These are phyloP conservation scores for Strix aluco DNA, from an alignment of 2,113 vertebrate genomes.

Conservation along the genomic window DNA sequence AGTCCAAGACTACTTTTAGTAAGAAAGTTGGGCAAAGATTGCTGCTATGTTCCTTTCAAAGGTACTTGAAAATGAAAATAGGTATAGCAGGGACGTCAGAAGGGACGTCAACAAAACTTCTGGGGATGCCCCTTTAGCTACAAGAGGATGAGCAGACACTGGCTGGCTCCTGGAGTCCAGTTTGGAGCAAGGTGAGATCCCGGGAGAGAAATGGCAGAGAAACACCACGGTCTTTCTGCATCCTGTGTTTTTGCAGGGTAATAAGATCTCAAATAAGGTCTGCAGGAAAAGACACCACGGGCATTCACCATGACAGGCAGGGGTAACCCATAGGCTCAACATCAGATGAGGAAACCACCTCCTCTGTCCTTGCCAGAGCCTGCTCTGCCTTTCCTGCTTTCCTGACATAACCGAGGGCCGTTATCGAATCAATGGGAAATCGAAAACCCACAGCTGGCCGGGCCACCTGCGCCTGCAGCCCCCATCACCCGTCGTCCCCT, in stretches of 20 bases:
- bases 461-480: constrained; percentile 36
- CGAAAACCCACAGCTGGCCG: constrained; percentile 1
- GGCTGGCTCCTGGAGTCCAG: neutral
- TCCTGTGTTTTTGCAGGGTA: neutral
- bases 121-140: neutral
- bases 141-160: neutral
- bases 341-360: neutral
- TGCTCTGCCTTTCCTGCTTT: neutral
- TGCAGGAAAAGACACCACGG: neutral
- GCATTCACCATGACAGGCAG: accelerated
- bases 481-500: neutral
- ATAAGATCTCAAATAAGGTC: accelerated
- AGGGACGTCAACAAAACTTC: neutral
- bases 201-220: neutral
- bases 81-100: too few species aligned
- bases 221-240: neutral
- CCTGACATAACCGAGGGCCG: accelerated
- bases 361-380: neutral
- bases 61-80: neutral
- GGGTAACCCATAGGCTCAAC: neutral
- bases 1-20: neutral
- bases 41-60: neutral
- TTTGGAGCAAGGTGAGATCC: neutral
- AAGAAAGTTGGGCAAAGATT: neutral
- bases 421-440: neutral